Evolutionary conservation across 2,797 vertebrate genomes (phyloP).

Genomic region (Muscicapa striata): DNA sequence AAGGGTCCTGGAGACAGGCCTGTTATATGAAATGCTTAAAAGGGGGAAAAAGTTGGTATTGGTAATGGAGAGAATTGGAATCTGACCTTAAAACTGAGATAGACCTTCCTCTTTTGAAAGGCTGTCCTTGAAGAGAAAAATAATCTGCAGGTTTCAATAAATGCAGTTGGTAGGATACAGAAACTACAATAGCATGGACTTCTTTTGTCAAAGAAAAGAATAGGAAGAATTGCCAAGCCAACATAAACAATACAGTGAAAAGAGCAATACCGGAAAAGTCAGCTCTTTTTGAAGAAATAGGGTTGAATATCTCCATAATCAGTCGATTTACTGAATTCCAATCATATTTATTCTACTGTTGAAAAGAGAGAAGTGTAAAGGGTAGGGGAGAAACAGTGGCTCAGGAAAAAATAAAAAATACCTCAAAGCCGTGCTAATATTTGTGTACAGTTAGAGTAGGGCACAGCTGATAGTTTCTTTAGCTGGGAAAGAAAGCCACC

Average conservation of each 20-base stretch:
- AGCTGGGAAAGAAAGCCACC: not conserved
- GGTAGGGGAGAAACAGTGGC: not conserved
- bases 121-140: slow-evolving; percentile 19
- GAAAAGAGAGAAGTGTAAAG: not conserved
- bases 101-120: not conserved
- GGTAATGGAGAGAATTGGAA: not conserved
- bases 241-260: not conserved
- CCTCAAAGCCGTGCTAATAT: not conserved
- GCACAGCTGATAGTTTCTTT: not conserved
- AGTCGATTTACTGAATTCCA: not conserved
- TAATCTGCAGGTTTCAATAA: slow-evolving; percentile 20
- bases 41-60: not conserved
- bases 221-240: not conserved
- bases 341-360: not conserved
- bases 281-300: not conserved
- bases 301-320: not conserved
- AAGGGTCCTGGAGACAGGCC: not conserved
- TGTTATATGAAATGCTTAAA: not conserved
- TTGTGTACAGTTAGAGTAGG: not conserved
- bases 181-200: not conserved
- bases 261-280: slow-evolving; percentile 2
- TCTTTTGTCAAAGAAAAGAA: slow-evolving; percentile 33
- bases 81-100: slow-evolving; percentile 27
- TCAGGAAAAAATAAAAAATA: not conserved
- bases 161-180: not conserved